Percentiles rank a stretch among this genome's conserved stretches.
Conservation (phyloP, 1,140 invertebrate species). For the Plectus sambesii region DNA sequence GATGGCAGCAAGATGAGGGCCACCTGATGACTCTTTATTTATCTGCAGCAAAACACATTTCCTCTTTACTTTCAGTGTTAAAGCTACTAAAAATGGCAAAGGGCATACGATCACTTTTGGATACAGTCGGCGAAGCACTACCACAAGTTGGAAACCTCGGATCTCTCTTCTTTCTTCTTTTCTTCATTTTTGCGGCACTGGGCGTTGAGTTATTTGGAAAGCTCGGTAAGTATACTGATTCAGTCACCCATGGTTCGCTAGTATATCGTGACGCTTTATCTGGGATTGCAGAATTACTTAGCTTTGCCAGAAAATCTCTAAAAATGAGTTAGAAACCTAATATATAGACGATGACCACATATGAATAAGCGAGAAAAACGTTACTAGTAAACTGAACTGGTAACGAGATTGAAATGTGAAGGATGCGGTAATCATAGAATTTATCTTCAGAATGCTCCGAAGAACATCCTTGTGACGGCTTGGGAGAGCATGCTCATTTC, state of each 20-base stretch:
- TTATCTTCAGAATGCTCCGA: constrained; percentile 71
- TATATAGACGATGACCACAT: too few species aligned
- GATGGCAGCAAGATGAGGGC: constrained; percentile 98
- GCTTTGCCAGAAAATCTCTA: constrained; percentile 12
- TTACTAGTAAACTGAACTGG: too few species aligned
- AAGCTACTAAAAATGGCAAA: constrained; percentile 99
- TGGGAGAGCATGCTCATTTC: constrained; percentile 97
- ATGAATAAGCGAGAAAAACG: too few species aligned
- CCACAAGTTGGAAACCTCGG: constrained; percentile 98
- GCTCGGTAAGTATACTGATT: constrained; percentile 57
- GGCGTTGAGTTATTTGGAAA: constrained; percentile 96
- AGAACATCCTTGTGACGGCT: constrained; percentile 86
- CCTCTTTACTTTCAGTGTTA: constrained; percentile 58
- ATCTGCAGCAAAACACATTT: too few species aligned
- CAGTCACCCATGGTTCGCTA: constrained; percentile 1
- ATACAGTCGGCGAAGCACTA: constrained; percentile 97
- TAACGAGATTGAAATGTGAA: constrained; percentile 14
- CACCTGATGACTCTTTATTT: constrained; percentile 62
- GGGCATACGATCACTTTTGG: constrained; percentile 86
- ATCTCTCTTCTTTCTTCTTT: constrained; percentile 90
- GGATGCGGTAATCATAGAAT: constrained; percentile 8
- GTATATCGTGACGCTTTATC: too few species aligned
- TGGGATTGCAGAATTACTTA: too few species aligned
- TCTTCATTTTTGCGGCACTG: constrained; percentile 98
- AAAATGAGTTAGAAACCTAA: too few species aligned